Percentiles rank a stretch among this genome's conserved stretches.
Conservation (phyloP, 2,888 invertebrate species). For the Drosophila kanekoi region DNA sequence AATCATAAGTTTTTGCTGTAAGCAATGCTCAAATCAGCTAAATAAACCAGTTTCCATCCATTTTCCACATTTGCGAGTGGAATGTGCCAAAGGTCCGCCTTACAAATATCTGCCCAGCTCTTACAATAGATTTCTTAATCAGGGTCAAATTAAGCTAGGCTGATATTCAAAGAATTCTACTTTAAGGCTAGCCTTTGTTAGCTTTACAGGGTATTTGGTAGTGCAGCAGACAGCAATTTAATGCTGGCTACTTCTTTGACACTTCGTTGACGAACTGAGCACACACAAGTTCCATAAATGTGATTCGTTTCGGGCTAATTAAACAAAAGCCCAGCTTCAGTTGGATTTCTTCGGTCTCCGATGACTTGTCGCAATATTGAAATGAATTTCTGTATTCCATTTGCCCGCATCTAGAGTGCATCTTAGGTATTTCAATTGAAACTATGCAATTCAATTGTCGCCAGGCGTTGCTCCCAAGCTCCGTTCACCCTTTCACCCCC, state of each 20-base stretch:
- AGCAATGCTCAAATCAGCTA: too few relatives aligned
- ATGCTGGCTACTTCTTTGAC: neutral
- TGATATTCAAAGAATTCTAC: too few relatives aligned
- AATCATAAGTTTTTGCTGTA: too few relatives aligned
- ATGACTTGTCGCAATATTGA: conserved; percentile 33
- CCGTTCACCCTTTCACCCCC: conserved; percentile 32
- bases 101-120: too few relatives aligned
- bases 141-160: too few relatives aligned
- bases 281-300: conserved; percentile 1
- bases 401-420: conserved; percentile 57
- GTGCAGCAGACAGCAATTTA: neutral
- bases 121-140: too few relatives aligned
- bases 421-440: conserved; percentile 45
- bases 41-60: too few relatives aligned
- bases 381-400: conserved; percentile 54
- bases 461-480: conserved; percentile 11
- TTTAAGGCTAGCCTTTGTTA: too few relatives aligned
- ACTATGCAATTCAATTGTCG: conserved; percentile 41
- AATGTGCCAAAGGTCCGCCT: too few relatives aligned
- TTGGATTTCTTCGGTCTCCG: conserved; percentile 2
- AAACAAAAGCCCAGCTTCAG: conserved; percentile 42
- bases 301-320: conserved; percentile 54
- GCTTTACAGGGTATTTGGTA: conserved; percentile 12
- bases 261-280: conserved; percentile 14
- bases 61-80: too few relatives aligned